These are phyloP conservation scores for Onychomys leucogaster DNA, from an alignment of 2,797 vertebrate species.

Conservation along the genomic window DNA sequence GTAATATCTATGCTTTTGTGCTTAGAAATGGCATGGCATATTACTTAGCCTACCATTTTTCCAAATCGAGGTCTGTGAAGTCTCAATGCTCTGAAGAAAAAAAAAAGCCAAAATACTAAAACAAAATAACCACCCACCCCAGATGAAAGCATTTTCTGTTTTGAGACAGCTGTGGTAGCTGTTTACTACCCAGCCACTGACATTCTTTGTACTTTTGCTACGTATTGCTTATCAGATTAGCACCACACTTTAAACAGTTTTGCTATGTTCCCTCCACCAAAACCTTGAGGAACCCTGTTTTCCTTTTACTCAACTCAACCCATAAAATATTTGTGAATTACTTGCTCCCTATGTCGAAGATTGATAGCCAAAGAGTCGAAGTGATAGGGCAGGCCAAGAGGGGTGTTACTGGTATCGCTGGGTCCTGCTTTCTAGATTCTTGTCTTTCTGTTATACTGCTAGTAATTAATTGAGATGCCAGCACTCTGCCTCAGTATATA, in stretches of 20 bases:
- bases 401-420: background rate
- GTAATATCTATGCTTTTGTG: background rate
- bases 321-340: background rate
- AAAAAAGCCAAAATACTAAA: background rate
- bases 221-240: background rate
- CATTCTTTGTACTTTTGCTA: too few relatives aligned
- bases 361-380: background rate
- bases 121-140: background rate
- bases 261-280: background rate
- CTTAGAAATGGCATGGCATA: background rate
- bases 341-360: background rate
- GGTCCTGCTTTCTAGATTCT: background rate
- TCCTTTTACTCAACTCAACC: background rate
- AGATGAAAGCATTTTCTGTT: background rate
- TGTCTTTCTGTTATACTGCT: background rate
- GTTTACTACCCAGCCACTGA: background rate
- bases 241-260: background rate
- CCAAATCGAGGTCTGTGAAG: background rate
- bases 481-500: background rate
- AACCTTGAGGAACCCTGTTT: background rate
- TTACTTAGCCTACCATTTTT: background rate
- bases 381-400: background rate
- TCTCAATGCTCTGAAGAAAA: background rate
- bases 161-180: background rate
- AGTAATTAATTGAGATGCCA: background rate